These are phyloP conservation scores for Thysanoteuthis rhombus DNA, from an alignment of 2,888 invertebrate species.

Conservation along the genomic window DNA sequence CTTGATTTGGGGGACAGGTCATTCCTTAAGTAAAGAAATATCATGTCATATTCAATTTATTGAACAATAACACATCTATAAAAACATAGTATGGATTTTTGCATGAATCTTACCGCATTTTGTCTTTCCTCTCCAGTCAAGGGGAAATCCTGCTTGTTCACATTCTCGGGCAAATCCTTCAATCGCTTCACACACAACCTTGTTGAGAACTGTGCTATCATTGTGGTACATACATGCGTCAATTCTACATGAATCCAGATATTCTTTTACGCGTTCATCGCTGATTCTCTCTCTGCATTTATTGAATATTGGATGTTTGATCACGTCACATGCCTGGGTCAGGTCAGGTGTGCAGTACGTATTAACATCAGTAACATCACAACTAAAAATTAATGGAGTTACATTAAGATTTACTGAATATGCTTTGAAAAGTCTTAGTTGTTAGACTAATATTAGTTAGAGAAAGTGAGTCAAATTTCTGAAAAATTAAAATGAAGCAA, in stretches of 20 bases:
- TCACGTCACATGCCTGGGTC: background rate
- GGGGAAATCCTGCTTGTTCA: background rate
- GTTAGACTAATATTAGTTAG: too few species aligned
- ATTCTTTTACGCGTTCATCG: background rate
- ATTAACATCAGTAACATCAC: background rate
- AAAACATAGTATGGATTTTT: too few species aligned
- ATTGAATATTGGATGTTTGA: background rate
- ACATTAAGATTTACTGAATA: too few species aligned
- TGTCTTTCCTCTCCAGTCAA: background rate
- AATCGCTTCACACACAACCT: background rate
- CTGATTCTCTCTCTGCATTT: background rate
- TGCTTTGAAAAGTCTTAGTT: too few species aligned
- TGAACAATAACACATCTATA: too few species aligned
- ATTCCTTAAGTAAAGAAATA: background rate
- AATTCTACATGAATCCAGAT: background rate
- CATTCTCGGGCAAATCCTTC: background rate
- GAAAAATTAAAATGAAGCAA: too few species aligned
- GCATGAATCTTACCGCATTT: conserved; percentile 25
- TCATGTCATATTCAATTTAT: too few species aligned
- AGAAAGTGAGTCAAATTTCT: too few species aligned
- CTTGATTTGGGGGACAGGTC: background rate
- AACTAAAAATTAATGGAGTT: background rate
- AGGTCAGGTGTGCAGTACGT: background rate
- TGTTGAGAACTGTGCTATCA: background rate
- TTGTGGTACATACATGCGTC: background rate